These are phyloP conservation scores for Poicephalus gulielmi DNA, from an alignment of 2,113 vertebrate genomes.

Conservation along the genomic window DNA sequence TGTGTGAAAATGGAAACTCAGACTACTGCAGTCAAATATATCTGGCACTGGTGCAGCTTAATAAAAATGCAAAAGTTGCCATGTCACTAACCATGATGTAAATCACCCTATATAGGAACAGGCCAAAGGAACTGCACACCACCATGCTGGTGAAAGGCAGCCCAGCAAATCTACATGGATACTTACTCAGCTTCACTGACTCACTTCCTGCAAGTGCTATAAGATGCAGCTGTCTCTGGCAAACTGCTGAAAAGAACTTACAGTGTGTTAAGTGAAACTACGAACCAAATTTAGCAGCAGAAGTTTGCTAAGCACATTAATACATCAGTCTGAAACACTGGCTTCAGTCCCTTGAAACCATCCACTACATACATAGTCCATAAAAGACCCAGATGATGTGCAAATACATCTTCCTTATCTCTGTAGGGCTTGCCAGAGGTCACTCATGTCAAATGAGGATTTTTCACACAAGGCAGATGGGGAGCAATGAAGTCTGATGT, in stretches of 20 bases:
- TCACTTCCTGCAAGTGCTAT: background rate
- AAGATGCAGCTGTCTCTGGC: rapidly evolving
- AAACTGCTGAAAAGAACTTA: background rate
- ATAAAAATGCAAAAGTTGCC: background rate
- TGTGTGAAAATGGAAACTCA: background rate
- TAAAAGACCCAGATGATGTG: rapidly evolving
- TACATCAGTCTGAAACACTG: background rate
- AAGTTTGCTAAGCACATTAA: background rate
- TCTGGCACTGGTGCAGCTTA: background rate
- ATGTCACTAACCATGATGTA: rapidly evolving
- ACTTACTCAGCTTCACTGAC: background rate
- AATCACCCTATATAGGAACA: background rate
- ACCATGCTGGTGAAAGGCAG: background rate
- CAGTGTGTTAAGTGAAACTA: rapidly evolving
- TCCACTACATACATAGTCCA: background rate
- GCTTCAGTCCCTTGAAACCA: background rate
- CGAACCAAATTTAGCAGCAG: background rate
- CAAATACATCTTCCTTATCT: background rate
- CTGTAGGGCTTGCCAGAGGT: background rate
- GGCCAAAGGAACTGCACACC: background rate
- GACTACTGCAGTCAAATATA: background rate
- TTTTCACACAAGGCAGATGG: background rate
- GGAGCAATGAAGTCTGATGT: background rate
- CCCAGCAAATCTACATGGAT: background rate
- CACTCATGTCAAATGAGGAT: background rate